These are phyloP conservation scores for Centropus unirufus DNA, from an alignment of 2,113 vertebrate genomes.

Conservation along the genomic window DNA sequence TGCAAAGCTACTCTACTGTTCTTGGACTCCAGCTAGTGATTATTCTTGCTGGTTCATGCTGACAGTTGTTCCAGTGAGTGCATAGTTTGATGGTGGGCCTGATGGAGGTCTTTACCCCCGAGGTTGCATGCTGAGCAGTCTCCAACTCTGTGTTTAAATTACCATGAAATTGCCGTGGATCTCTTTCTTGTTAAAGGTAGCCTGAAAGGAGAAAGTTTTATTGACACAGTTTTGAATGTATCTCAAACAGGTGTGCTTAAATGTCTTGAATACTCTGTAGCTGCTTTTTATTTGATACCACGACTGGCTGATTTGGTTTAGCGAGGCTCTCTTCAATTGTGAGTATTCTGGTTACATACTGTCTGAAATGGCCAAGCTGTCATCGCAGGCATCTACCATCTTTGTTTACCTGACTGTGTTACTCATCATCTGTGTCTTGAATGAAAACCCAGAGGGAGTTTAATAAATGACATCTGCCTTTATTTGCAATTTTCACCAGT, in stretches of 20 bases:
- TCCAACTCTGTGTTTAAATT: not conserved
- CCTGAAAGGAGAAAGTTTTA: not conserved
- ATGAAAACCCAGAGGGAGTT: not conserved
- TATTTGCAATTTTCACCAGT: not conserved
- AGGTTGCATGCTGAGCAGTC: not conserved
- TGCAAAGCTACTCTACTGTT: not conserved
- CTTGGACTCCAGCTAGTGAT: not conserved
- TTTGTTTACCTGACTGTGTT: not conserved
- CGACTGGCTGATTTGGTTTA: conserved; percentile 2
- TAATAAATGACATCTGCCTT: not conserved
- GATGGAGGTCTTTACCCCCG: not conserved
- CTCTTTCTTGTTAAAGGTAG: not conserved
- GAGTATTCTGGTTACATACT: not conserved
- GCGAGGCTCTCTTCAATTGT: not conserved
- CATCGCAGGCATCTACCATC: not conserved
- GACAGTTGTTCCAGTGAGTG: not conserved
- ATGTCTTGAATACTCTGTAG: not conserved
- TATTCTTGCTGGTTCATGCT: not conserved
- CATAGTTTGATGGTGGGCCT: not conserved
- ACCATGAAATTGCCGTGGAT: not conserved
- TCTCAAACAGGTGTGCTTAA: not conserved
- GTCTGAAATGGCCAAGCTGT: not conserved
- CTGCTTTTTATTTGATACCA: not conserved
- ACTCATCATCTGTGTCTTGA: not conserved
- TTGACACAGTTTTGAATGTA: rapidly evolving